Percentiles rank a stretch among this genome's conserved stretches.
phyloP scores from a whole-genome alignment of 2,888 invertebrate species.

The Netelia virgata region DNA sequence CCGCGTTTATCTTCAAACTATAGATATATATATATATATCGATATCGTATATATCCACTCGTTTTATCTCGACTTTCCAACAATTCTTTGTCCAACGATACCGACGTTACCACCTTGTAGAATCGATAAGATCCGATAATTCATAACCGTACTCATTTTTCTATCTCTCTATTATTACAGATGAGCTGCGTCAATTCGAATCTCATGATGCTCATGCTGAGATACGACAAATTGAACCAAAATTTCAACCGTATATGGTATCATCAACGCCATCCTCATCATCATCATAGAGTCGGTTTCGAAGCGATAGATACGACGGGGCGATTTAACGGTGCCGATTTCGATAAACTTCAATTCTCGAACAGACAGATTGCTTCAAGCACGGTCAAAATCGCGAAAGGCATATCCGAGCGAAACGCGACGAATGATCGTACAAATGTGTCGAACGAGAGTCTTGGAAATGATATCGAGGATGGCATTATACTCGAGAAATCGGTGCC shows the following conservation, averaged over 20 bases:
- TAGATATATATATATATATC: neutral
- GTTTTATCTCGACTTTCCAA: conserved; percentile 4
- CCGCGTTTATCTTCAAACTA: conserved; percentile 42
- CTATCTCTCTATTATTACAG: conserved; percentile 69
- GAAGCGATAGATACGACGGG: conserved; percentile 25
- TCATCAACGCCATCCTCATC: conserved; percentile 31
- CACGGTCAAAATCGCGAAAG: conserved; percentile 1
- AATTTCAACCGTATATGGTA: conserved; percentile 72
- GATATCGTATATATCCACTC: neutral
- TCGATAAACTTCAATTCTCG: neutral
- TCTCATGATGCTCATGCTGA: conserved; percentile 75
- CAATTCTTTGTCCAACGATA: neutral
- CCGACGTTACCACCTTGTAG: no score
- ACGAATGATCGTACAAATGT: conserved; percentile 40
- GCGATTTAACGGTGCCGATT: neutral
- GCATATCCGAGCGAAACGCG: conserved; percentile 17
- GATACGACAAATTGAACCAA: conserved; percentile 76
- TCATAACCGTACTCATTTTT: conserved; percentile 14
- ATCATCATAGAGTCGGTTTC: neutral
- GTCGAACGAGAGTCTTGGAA: conserved; percentile 1
- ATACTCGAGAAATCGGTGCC: conserved; percentile 31
- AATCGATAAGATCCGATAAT: conserved; percentile 16
- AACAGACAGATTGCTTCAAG: neutral
- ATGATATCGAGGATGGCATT: conserved; percentile 23
- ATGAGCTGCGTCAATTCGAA: conserved; percentile 77